Evolutionary conservation across 2,888 invertebrate species (phyloP), one percentile per base, ranked within the genome.

Genomic region (Andrena praecox): DNA sequence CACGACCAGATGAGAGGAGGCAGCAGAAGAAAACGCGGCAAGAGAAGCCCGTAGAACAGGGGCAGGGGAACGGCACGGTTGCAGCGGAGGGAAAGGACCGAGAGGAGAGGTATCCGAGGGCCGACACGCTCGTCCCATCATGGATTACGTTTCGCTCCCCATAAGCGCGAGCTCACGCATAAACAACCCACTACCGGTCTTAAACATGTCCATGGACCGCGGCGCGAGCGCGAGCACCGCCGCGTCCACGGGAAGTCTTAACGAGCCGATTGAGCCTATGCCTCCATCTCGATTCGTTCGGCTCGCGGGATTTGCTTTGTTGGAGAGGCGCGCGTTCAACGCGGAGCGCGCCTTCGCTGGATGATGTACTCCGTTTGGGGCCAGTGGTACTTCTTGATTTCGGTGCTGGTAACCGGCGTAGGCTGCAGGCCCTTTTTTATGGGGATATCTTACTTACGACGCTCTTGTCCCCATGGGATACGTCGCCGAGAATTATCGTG

Each of bases 101-200:
- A 67, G 59, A 67, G 16, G 20, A 31, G 63, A 54, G 75, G 60
- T 77, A 73, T 67, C 75, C 72, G 81, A 64, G 69, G 29, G 76
- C 75, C 85, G 78, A 82, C 85, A 85, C 85, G 80, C 82, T 84
- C 84, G 79, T 79, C 78, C 85, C 80, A 73, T 82, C 85, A 60
- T 77, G 82, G 80, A 82, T 81, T 80, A 83, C 84, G 83, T 86
- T 88, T 87, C 81, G 85, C 80, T 85, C 84, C 72, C 88, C 84
- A 86, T 81, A 85, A 89, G 85, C 86, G 84, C 74, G 84, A 87
- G 85, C 83, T 88, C 88, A 74, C 87, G 86, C 88, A 89, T 91
- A 91, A 91, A 92, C 88, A 88, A 90, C 87, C 85, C 80, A 91
- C 91, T 91, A 91, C 90, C 89, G 91, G 91, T 91, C 90, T 91